Evolutionary conservation across 2,113 vertebrate genomes (phyloP).

Genomic region (Halichoerus grypus): DNA sequence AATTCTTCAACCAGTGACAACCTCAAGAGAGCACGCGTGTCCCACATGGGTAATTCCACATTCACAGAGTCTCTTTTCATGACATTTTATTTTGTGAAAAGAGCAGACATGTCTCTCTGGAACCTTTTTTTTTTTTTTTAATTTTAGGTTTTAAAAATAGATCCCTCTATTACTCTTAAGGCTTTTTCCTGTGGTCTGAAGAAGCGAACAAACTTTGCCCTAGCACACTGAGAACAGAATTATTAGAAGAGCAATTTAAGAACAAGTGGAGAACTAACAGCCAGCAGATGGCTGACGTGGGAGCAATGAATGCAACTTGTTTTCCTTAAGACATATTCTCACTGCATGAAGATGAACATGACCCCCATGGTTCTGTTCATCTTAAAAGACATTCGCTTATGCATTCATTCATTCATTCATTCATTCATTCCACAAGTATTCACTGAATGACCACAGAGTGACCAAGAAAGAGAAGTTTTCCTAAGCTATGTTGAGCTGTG

Average conservation of each 20-base stretch:
- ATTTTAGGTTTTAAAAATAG: conserved; percentile 57
- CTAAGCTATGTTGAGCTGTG: not conserved
- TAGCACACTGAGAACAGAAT: not conserved
- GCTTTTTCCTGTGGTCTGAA: not conserved
- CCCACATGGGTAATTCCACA: conserved; percentile 38
- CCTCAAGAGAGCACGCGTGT: conserved; percentile 41
- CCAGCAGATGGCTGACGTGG: not conserved
- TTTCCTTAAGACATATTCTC: not conserved
- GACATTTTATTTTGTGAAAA: conserved; percentile 74
- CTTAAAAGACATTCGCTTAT: not conserved
- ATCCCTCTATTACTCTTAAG: conserved; percentile 9
- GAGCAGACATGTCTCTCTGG: conserved; percentile 57
- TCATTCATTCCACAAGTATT: not conserved
- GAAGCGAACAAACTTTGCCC: not conserved
- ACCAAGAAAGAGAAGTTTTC: not conserved
- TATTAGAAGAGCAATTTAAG: not conserved
- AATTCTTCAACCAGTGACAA: conserved; percentile 67
- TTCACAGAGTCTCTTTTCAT: conserved; percentile 50
- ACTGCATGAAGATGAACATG: not conserved
- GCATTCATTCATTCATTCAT: not conserved
- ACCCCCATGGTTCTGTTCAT: not conserved
- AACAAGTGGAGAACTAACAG: not conserved
- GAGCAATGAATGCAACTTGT: not conserved
- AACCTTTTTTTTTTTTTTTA: not conserved
- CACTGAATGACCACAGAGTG: not conserved